These are phyloP conservation scores for Machimus atricapillus DNA, from an alignment of 2,888 invertebrate species.

Conservation along the genomic window DNA sequence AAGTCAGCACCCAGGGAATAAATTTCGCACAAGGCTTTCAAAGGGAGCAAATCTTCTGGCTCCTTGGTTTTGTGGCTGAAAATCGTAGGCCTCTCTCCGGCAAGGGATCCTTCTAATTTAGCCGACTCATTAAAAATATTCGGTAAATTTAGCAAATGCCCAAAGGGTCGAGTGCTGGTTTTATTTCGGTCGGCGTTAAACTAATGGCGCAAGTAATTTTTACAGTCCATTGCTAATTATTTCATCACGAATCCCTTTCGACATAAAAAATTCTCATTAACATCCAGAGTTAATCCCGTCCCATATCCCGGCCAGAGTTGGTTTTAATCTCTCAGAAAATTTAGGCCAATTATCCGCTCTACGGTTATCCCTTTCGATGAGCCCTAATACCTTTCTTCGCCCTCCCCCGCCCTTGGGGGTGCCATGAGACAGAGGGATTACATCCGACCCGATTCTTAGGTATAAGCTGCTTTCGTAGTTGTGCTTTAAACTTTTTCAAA, in stretches of 20 bases:
- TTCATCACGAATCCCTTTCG: conserved; percentile 15
- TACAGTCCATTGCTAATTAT: conserved; percentile 2
- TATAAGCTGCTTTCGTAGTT: conserved; percentile 1
- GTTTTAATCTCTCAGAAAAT: conserved; percentile 26
- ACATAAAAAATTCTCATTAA: conserved; percentile 29
- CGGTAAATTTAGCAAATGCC: neutral
- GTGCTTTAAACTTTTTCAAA: conserved; percentile 27
- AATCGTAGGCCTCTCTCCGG: neutral
- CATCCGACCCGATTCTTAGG: neutral
- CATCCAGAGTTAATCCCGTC: neutral
- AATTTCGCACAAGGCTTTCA: neutral
- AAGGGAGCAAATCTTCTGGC: neutral
- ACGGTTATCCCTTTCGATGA: conserved; percentile 10
- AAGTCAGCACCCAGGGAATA: neutral
- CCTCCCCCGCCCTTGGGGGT: neutral
- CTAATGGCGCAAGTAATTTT: conserved; percentile 11
- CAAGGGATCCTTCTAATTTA: neutral
- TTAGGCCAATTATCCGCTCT: conserved; percentile 9
- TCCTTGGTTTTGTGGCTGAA: neutral
- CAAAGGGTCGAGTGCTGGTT: neutral
- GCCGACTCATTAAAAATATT: neutral
- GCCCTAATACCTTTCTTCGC: conserved; percentile 3
- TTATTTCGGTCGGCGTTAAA: neutral
- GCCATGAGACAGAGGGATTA: neutral
- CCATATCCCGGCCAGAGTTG: neutral